A percentile compares a stretch with the other conserved stretches of the same genome.
These are phyloP conservation scores for Hymenochirus boettgeri DNA, from an alignment of 2,113 vertebrate genomes.

Conservation along the genomic window DNA sequence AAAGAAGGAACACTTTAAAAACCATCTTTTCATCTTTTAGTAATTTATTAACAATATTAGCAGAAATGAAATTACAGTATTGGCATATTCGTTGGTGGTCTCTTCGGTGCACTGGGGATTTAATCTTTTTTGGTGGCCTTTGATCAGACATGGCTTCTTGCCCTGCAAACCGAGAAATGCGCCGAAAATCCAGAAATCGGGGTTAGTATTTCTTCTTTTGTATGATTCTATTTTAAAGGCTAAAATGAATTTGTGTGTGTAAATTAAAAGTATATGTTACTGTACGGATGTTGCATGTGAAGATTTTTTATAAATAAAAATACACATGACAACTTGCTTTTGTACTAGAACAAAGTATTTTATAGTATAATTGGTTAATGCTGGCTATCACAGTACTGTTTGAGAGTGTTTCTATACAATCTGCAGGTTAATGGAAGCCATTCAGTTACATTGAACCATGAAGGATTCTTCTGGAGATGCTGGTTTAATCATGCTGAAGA, in stretches of 20 bases:
- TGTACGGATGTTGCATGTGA: no score
- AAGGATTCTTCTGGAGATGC: constrained; percentile 96
- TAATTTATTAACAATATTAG: neutral
- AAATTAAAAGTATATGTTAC: no score
- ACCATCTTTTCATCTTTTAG: neutral
- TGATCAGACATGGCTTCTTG: constrained; percentile 95
- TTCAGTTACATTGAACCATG: constrained; percentile 71
- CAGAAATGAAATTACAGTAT: constrained; percentile 80
- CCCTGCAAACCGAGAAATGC: constrained; percentile 74
- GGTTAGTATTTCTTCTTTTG: constrained; percentile 60
- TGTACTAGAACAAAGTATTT: no score
- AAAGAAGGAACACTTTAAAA: neutral
- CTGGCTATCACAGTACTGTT: no score
- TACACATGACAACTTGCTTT: no score
- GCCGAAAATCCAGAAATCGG: constrained; percentile 52
- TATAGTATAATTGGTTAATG: no score
- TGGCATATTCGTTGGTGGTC: constrained; percentile 86
- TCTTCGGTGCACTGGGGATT: constrained; percentile 85
- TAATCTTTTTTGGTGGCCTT: constrained; percentile 86
- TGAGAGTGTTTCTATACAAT: neutral
- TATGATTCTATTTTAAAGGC: no score
- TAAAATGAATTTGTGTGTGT: no score
- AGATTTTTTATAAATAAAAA: no score
- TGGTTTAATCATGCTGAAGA: constrained; percentile 64
- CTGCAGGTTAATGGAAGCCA: constrained; percentile 8